Evolutionary conservation across 2,888 invertebrate genomes (phyloP).

Genomic region (Hydroisotoma schaefferi): DNA sequence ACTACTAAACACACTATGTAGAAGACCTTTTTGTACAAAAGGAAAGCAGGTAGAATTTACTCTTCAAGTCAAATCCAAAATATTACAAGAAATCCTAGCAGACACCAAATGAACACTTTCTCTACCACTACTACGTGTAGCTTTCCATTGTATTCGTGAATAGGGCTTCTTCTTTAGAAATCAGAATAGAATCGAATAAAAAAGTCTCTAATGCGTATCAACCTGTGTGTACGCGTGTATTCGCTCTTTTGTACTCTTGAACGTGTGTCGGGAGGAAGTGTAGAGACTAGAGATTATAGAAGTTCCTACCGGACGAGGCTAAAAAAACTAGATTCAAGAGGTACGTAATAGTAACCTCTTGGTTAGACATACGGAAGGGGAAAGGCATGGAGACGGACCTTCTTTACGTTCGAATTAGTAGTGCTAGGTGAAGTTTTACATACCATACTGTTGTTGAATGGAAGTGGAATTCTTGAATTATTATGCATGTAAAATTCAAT

Average conservation of each 20-base stretch:
- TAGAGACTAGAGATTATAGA: no score
- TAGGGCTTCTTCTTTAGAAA: constrained; percentile 9
- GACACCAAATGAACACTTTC: neutral
- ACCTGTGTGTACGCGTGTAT: neutral
- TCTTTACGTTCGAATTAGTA: no score
- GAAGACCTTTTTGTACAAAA: no score
- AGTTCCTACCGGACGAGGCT: no score
- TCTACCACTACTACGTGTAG: neutral
- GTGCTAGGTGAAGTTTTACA: neutral
- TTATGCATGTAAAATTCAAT: constrained; percentile 14
- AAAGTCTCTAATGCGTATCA: constrained; percentile 6
- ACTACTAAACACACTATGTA: no score
- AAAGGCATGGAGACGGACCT: no score
- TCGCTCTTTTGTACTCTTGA: neutral
- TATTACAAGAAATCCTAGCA: constrained; percentile 1
- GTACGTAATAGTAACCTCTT: no score
- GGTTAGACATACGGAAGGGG: no score
- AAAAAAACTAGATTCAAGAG: no score
- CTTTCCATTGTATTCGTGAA: constrained; percentile 5
- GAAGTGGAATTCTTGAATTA: neutral
- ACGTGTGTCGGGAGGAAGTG: no score
- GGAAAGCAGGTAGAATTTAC: constrained; percentile 1
- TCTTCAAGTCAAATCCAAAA: constrained; percentile 2
- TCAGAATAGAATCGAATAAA: constrained; percentile 14
- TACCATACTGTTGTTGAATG: constrained; percentile 1